phyloP scores from a whole-genome alignment of 2,888 invertebrate genomes.

The Pinctada fucata region DNA sequence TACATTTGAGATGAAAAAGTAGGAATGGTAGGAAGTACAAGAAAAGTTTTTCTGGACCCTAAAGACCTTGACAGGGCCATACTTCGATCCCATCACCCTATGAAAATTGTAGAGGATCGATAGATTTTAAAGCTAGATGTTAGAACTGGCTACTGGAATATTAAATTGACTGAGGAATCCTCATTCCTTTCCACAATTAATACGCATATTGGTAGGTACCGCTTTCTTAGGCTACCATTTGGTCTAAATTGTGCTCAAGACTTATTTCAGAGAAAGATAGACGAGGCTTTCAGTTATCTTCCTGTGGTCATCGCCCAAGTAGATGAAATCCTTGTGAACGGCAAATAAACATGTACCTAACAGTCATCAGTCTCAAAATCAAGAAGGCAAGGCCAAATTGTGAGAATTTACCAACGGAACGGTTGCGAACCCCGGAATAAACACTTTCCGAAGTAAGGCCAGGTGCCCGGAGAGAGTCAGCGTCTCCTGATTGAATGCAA shows the following conservation, averaged over 20 bases:
- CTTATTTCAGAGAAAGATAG: constrained; percentile 36
- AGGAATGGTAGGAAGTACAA: no score
- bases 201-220: constrained; percentile 40
- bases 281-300: constrained; percentile 30
- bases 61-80: constrained; percentile 41
- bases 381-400: no score
- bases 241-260: constrained; percentile 31
- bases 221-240: constrained; percentile 1
- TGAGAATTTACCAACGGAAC: no score
- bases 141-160: constrained; percentile 36
- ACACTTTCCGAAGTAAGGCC: no score
- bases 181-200: constrained; percentile 43
- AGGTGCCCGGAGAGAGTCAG: no score
- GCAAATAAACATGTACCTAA: neutral
- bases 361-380: no score
- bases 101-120: constrained; percentile 40
- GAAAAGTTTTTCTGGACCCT: constrained; percentile 22
- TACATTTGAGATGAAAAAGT: no score
- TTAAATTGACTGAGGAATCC: constrained; percentile 37
- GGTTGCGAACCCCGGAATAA: no score
- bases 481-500: no score
- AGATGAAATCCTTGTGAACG: constrained; percentile 32
- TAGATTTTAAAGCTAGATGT: constrained; percentile 41
- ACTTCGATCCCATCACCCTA: constrained; percentile 33
- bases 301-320: constrained; percentile 25